Conservation (phyloP, 30 jellyfish, hydroid and myxozoan species). For the Aurelia aurita region DNA sequence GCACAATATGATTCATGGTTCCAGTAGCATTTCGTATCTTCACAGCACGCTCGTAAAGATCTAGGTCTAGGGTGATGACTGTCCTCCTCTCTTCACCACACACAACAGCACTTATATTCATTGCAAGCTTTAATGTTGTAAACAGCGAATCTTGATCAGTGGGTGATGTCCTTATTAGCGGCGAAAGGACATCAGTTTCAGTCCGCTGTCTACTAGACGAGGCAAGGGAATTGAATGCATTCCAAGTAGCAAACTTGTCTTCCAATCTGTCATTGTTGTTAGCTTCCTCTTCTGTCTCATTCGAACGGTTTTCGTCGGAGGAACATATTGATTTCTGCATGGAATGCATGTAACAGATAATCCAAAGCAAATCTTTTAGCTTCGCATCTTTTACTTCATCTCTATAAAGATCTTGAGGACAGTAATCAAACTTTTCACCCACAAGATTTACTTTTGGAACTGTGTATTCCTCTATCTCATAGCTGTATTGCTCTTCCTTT, state of each 20-base stretch:
- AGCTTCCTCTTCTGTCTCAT: constrained; percentile 31
- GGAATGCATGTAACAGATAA: constrained; percentile 18
- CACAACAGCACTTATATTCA: too few relatives aligned
- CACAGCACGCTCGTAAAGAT: too few relatives aligned
- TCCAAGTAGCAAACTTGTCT: constrained; percentile 39
- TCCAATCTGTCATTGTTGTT: constrained; percentile 30
- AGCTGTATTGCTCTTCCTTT: constrained; percentile 8
- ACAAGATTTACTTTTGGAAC: constrained; percentile 25
- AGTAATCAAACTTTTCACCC: too few relatives aligned
- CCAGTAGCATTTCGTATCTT: too few relatives aligned
- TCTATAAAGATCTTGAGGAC: constrained; percentile 18
- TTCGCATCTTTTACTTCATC: constrained; percentile 14
- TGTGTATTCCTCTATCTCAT: constrained; percentile 34
- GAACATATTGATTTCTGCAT: neutral
- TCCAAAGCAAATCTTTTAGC: constrained; percentile 20
- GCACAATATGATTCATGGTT: too few relatives aligned
- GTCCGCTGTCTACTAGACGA: constrained; percentile 42
- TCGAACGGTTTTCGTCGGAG: constrained; percentile 13
- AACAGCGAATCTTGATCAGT: too few relatives aligned
- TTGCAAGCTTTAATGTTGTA: too few relatives aligned
- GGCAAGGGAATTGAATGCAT: constrained; percentile 39
- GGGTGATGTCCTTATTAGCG: constrained; percentile 12
- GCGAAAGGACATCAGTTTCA: constrained; percentile 22
- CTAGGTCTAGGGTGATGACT: too few relatives aligned
- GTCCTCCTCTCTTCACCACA: too few relatives aligned